Percentiles rank a stretch among this genome's conserved stretches.
These are phyloP conservation scores for Scomber colias DNA, from an alignment of 2,113 vertebrate species.

Conservation along the genomic window DNA sequence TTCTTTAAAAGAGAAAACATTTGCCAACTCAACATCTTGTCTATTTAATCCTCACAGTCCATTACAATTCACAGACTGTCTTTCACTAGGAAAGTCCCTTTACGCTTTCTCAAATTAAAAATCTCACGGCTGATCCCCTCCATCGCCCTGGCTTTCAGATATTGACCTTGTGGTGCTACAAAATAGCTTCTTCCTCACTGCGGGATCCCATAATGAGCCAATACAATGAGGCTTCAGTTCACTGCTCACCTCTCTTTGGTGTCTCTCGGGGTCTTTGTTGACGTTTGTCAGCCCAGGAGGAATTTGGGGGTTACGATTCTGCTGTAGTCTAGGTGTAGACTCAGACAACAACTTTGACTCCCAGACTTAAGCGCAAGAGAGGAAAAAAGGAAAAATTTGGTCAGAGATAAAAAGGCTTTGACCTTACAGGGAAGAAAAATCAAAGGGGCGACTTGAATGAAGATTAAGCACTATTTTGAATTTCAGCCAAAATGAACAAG, in stretches of 20 bases:
- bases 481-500: slow-evolving; percentile 42
- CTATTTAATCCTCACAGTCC: slow-evolving; percentile 51
- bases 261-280: slow-evolving; percentile 83
- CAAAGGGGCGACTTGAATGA: slow-evolving; percentile 63
- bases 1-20: slow-evolving; percentile 41
- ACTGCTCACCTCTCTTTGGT: slow-evolving; percentile 83
- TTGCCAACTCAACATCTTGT: slow-evolving; percentile 47
- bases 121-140: slow-evolving; percentile 77
- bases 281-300: slow-evolving; percentile 81
- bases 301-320: slow-evolving; percentile 72
- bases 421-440: slow-evolving; percentile 59
- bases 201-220: slow-evolving; percentile 80
- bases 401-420: slow-evolving; percentile 60
- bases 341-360: slow-evolving; percentile 67
- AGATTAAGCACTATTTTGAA: slow-evolving; percentile 54
- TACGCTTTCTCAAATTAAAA: slow-evolving; percentile 78
- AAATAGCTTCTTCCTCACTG: slow-evolving; percentile 83
- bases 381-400: slow-evolving; percentile 47
- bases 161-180: slow-evolving; percentile 82
- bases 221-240: slow-evolving; percentile 84
- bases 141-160: slow-evolving; percentile 78
- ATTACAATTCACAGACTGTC: slow-evolving; percentile 70
- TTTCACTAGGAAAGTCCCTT: slow-evolving; percentile 66
- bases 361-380: slow-evolving; percentile 49
- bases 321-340: slow-evolving; percentile 63